These are phyloP conservation scores for Limulus polyphemus DNA, from an alignment of 2,888 invertebrate genomes.

Conservation along the genomic window DNA sequence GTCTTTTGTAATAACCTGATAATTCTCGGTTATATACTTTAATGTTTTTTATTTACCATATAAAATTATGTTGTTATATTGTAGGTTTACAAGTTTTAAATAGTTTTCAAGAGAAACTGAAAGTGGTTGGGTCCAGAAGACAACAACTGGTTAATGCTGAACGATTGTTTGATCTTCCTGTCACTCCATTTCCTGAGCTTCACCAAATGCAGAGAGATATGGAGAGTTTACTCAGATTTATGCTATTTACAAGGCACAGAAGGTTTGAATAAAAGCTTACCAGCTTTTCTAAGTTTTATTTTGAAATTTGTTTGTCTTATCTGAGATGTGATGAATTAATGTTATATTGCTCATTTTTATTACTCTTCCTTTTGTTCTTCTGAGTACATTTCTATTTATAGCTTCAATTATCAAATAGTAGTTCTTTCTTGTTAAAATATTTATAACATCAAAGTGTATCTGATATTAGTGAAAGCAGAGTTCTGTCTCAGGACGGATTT, in stretches of 20 bases:
- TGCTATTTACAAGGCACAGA: constrained; percentile 63
- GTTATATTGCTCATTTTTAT: constrained; percentile 2
- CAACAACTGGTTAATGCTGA: constrained; percentile 57
- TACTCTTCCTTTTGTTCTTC: not conserved
- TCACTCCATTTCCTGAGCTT: constrained; percentile 68
- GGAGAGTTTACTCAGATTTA: constrained; percentile 54
- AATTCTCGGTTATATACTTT: no score
- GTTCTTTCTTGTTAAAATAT: no score
- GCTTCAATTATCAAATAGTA: no score
- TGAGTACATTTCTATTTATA: no score
- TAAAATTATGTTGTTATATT: not conserved
- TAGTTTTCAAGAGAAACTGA: constrained; percentile 53
- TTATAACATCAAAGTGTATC: no score
- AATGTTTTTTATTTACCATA: no score
- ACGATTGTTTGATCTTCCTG: constrained; percentile 70
- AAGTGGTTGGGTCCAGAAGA: constrained; percentile 51
- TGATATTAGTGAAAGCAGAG: no score
- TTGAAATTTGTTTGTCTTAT: not conserved
- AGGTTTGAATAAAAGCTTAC: constrained; percentile 33
- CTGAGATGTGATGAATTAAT: not conserved
- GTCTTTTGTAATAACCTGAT: no score
- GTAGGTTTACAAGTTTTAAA: constrained; percentile 38
- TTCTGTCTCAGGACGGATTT: no score
- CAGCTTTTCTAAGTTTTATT: not conserved
- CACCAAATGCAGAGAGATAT: constrained; percentile 39